phyloP scores from a whole-genome alignment of 2,797 vertebrate species.

The Eulemur rubriventer region DNA sequence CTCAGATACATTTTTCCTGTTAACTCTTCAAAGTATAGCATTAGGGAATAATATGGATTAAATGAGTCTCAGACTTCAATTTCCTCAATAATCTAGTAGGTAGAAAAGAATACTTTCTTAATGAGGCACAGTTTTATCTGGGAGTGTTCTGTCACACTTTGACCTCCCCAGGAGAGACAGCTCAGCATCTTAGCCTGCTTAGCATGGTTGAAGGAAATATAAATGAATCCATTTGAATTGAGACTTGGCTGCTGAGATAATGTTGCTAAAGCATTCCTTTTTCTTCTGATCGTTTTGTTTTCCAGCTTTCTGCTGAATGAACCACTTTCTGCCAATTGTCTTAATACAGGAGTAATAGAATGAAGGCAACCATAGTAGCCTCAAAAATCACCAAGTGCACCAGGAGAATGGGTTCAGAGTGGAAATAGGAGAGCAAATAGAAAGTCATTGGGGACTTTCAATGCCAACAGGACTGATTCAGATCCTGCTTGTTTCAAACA shows the following conservation, averaged over 20 bases:
- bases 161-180: neutral
- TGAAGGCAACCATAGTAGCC: neutral
- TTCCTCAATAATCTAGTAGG: neutral
- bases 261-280: neutral
- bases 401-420: neutral
- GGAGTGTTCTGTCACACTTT: neutral
- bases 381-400: neutral
- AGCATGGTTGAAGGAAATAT: neutral
- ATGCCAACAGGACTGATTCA: neutral
- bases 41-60: neutral
- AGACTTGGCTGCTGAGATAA: neutral
- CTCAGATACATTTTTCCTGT: neutral
- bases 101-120: neutral
- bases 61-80: neutral
- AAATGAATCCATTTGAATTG: neutral
- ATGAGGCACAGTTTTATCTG: neutral
- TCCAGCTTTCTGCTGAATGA: neutral
- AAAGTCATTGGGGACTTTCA: neutral
- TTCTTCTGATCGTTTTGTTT: conserved; percentile 18
- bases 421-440: neutral
- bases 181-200: neutral
- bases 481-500: neutral
- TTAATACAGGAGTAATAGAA: neutral
- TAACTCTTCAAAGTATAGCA: neutral
- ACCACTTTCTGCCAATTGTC: neutral